These are phyloP conservation scores for Bradysia coprophila DNA, from an alignment of 1,140 invertebrate species.

Conservation along the genomic window DNA sequence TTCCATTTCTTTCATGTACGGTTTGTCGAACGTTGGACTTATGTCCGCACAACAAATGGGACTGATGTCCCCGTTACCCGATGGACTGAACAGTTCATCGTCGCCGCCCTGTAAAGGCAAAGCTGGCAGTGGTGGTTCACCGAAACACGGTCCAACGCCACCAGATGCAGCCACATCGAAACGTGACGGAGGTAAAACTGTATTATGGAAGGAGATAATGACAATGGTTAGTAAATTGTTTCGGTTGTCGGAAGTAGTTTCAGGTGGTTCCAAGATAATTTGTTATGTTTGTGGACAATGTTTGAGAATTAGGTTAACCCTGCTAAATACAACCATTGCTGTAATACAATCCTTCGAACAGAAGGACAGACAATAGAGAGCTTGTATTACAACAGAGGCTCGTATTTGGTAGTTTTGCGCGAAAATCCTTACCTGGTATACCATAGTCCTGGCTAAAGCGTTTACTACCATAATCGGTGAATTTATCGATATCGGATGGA, in stretches of 20 bases:
- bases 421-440: slow-evolving; percentile 37
- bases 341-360: too few relatives aligned
- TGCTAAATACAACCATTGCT: too few relatives aligned
- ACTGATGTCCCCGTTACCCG: slow-evolving; percentile 31
- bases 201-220: too few relatives aligned
- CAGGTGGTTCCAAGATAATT: too few relatives aligned
- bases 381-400: too few relatives aligned
- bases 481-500: slow-evolving; percentile 49
- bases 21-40: slow-evolving; percentile 62
- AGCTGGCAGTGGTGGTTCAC: slow-evolving; percentile 43
- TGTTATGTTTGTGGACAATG: too few relatives aligned
- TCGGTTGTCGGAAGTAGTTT: too few relatives aligned
- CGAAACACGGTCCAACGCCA: slow-evolving; percentile 35
- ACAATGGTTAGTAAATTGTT: not conserved
- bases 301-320: too few relatives aligned
- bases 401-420: too few relatives aligned
- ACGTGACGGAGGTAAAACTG: slow-evolving; percentile 25
- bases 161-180: slow-evolving; percentile 29
- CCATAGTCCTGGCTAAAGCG: slow-evolving; percentile 53
- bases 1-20: slow-evolving; percentile 58
- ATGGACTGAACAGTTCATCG: slow-evolving; percentile 61
- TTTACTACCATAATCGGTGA: slow-evolving; percentile 36
- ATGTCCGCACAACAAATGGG: slow-evolving; percentile 36
- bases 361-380: too few relatives aligned
- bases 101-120: slow-evolving; percentile 50